Evolutionary conservation across 2,797 vertebrate species (phyloP).

Genomic region (Ctenosaura bakeri): DNA sequence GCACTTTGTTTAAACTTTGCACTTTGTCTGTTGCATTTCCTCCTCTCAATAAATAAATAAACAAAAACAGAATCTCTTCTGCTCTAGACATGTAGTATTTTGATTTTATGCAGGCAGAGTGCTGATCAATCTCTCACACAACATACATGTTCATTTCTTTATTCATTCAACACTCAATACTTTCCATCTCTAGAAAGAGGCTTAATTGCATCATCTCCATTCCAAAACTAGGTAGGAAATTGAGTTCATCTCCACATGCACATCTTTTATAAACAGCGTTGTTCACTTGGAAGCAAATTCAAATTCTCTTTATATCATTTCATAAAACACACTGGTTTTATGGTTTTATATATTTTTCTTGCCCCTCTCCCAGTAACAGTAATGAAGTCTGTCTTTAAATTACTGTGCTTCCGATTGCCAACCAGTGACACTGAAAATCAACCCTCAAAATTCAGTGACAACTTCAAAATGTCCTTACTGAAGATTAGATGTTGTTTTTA

Average conservation of each 20-base stretch:
- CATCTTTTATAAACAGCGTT: slow-evolving; percentile 7
- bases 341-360: slow-evolving; percentile 41
- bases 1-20: too few species aligned
- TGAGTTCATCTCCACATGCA: background rate
- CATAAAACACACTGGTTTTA: slow-evolving; percentile 18
- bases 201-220: slow-evolving; percentile 12
- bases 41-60: too few species aligned
- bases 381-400: slow-evolving; percentile 73
- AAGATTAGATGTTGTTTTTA: slow-evolving; percentile 62
- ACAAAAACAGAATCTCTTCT: background rate
- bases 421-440: slow-evolving; percentile 72
- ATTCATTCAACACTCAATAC: background rate
- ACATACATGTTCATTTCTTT: background rate
- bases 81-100: background rate
- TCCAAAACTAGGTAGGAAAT: slow-evolving; percentile 24
- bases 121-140: background rate
- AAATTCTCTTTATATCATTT: background rate
- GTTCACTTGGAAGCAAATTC: background rate
- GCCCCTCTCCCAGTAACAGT: slow-evolving; percentile 44
- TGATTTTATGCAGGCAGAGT: background rate
- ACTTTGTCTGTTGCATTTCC: too few species aligned
- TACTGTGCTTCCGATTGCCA: slow-evolving; percentile 64
- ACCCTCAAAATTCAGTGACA: slow-evolving; percentile 62
- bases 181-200: background rate
- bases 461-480: slow-evolving; percentile 63